Evolutionary conservation across 53 echinoderm and acorn worm genomes (phyloP), one percentile per base, ranked within the genome.

Genomic region (Henricia sp.): DNA sequence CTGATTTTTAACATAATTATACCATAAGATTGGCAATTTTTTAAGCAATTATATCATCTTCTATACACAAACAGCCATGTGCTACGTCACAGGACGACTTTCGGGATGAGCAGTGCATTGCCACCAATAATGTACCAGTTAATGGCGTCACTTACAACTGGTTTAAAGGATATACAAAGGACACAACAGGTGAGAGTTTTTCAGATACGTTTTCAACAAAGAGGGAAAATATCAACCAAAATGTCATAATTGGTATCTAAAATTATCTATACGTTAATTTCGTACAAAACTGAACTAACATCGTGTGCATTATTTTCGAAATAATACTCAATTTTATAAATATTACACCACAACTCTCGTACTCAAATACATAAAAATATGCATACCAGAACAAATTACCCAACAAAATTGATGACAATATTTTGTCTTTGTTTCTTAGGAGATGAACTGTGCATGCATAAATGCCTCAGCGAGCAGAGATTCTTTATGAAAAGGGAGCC

Each of bases 51-150:
- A n/a, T n/a, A n/a, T n/a, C n/a, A n/a, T n/a, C n/a, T n/a, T n/a
- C n/a, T n/a, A n/a, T n/a, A n/a, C n/a, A n/a, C n/a, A n/a, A n/a
- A n/a, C 72, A 94, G 95, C 84, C 91, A 3, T 94, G 95, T 82
- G 77, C 68, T 37, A 86, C 38, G 17, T 83, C 88, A 9, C 86
- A 88, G 27, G 95, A 95, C 58, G 87, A 93, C 25, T 90, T 88
- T 66, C 84, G 93, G n/a, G 82, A 92, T 34, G 72, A 92, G 24
- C 95, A 95, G 55, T 95, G 95, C 59, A 46, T 86, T 23, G 71
- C 90, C 58, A 93, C 95, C 27, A 93, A 93, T 52, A 6, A 58
- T 3, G 35, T 50, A 0, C 80, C 86, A 17, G 86, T 93, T 71
- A 88, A 91, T 43, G 86, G 89, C 37, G 78, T 86, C 38, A 68